Conservation (phyloP, 1,140 invertebrate genomes). For the Drosophila murphyi region DNA sequence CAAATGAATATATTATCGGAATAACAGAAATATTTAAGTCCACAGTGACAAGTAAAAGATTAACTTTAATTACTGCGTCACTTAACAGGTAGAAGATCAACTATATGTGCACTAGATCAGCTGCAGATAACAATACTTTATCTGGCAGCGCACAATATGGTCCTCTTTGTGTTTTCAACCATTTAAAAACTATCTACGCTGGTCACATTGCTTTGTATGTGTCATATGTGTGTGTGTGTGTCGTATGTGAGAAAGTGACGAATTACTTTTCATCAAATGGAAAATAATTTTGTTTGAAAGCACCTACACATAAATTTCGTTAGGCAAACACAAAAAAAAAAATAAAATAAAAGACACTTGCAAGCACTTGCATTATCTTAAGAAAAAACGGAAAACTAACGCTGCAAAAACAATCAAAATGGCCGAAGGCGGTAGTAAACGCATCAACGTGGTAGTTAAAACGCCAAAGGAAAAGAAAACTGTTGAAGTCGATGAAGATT, state of each 20-base stretch:
- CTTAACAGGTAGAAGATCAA: not conserved
- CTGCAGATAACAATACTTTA: not conserved
- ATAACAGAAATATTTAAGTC: not conserved
- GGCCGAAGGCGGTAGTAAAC: constrained; percentile 87
- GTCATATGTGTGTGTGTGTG: constrained; percentile 57
- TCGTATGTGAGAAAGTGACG: constrained; percentile 80
- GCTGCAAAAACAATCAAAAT: constrained; percentile 84
- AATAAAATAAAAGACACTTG: constrained; percentile 33
- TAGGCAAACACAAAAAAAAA: constrained; percentile 36
- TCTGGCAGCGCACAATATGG: not conserved
- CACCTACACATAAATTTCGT: constrained; percentile 65
- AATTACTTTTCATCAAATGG: constrained; percentile 84
- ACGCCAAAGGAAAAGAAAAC: constrained; percentile 97
- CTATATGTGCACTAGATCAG: not conserved
- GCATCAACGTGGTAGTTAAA: constrained; percentile 96
- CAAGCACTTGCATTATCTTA: constrained; percentile 34
- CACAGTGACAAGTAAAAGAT: not conserved
- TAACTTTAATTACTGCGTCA: not conserved
- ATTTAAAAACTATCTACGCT: not conserved
- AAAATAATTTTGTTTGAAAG: constrained; percentile 80
- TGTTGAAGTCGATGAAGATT: constrained; percentile 93
- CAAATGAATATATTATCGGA: not conserved
- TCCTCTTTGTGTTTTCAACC: not conserved
- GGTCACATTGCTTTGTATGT: constrained; percentile 32
- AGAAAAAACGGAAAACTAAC: constrained; percentile 27